Conservation (phyloP, 2,888 invertebrate genomes). For the Dendrolimus houi region DNA sequence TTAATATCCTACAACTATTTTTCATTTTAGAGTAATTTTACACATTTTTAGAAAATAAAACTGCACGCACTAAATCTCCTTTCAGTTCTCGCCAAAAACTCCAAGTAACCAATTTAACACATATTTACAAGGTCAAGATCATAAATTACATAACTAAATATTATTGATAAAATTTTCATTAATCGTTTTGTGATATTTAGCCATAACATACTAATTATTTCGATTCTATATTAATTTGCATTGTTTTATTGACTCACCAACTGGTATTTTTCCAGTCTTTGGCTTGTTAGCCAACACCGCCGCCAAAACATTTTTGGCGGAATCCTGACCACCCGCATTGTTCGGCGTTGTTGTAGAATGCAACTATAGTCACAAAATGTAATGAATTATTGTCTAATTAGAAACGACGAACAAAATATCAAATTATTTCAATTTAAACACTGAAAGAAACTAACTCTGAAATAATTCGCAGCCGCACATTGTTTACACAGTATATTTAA, state of each 20-base stretch:
- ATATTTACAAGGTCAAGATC: constrained; percentile 38
- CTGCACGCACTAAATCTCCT: too few relatives aligned
- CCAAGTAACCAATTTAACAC: constrained; percentile 17
- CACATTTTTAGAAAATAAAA: too few relatives aligned
- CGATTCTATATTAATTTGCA: background rate
- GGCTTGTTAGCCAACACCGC: constrained; percentile 68
- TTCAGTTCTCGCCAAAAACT: too few relatives aligned
- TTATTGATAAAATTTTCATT: constrained; percentile 4
- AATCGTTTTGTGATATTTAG: background rate
- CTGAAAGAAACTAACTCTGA: constrained; percentile 38
- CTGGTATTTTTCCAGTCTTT: constrained; percentile 67
- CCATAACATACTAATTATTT: background rate
- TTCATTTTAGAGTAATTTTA: too few relatives aligned
- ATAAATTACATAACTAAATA: constrained; percentile 32
- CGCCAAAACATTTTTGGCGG: constrained; percentile 69
- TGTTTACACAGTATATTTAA: constrained; percentile 43
- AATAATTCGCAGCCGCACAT: constrained; percentile 48
- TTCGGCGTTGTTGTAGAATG: constrained; percentile 43
- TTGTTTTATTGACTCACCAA: constrained; percentile 46
- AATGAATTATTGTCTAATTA: background rate
- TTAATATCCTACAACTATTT: too few relatives aligned
- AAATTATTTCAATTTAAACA: background rate
- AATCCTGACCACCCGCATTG: constrained; percentile 36
- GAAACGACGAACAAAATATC: too few relatives aligned
- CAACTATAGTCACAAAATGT: constrained; percentile 28